Conservation (phyloP, 2,888 invertebrate species). For the Ennomos fuscantarius region DNA sequence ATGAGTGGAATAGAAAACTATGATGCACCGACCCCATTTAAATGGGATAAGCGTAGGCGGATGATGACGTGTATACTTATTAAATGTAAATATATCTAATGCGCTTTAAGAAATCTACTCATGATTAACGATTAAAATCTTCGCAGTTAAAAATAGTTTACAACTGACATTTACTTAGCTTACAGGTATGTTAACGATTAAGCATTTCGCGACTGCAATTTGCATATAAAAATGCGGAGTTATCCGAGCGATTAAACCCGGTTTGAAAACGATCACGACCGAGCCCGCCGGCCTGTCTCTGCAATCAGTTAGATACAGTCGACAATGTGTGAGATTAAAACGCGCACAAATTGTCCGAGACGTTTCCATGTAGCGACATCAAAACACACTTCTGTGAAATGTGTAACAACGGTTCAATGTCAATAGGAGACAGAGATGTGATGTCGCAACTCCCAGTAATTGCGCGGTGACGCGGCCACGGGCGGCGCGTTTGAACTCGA, state of each 20-base stretch:
- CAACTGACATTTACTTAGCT: too few species aligned
- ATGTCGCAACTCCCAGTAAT: conserved; percentile 78
- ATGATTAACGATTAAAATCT: too few species aligned
- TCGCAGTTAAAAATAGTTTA: too few species aligned
- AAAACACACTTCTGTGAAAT: conserved; percentile 78
- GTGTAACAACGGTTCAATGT: conserved; percentile 80
- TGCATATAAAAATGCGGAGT: background rate
- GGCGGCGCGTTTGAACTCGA: conserved; percentile 74
- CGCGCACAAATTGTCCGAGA: conserved; percentile 56
- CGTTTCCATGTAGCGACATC: conserved; percentile 58
- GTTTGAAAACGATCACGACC: conserved; percentile 12
- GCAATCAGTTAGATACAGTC: conserved; percentile 28
- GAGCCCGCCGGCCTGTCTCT: conserved; percentile 23
- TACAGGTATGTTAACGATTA: too few species aligned
- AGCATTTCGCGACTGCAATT: background rate
- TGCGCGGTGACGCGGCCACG: conserved; percentile 61
- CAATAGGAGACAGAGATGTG: conserved; percentile 59
- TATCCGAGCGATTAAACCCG: background rate
- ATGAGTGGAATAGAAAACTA: too few species aligned
- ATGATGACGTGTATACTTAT: too few species aligned
- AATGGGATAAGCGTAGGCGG: too few species aligned
- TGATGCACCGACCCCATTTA: too few species aligned
- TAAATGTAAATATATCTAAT: too few species aligned
- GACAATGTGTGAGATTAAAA: conserved; percentile 50
- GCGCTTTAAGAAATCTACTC: too few species aligned